Evolutionary conservation across 2,888 invertebrate species (phyloP), one percentile per base, ranked within the genome.

Genomic region (Latheticus oryzae): DNA sequence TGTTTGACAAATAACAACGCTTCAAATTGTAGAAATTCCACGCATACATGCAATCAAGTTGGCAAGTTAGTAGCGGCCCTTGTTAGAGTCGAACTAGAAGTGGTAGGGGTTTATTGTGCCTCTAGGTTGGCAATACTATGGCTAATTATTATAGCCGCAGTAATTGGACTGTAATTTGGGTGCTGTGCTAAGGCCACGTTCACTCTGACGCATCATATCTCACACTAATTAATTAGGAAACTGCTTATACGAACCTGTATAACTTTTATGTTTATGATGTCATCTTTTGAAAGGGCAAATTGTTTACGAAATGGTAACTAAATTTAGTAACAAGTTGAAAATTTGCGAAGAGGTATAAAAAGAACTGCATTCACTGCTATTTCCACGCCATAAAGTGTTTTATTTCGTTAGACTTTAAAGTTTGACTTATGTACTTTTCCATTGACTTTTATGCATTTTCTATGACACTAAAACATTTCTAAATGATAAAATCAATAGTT

Each of bases 1-100:
- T 53, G 53, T 58, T 60, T 60, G 60, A 60, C 55, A 60, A 60
- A 60, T 56, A 56, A 60, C 60, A 60, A 60, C 45, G 51, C 55
- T 52, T 60, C 51, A 50, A 60, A 60, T 60, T 52, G 55, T 47
- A 43, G 51, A 47, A 55, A 60, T 60, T 60, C 55, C 60, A 51
- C 54, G 50, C 60, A 51, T 55, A 55, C 55, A 37, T 60, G 55
- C 60, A 60, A 60, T 60, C 58, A 58, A 58, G 48, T 40, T 52
- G 47, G 47, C 38, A 35, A 51, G 42, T 45, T 50, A 37, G 15
- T 23, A 28, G 45, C 19, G 15, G 40, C n/a, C 37, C 51, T 50
- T 56, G 50, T 56, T 56, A 42, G 33, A 40, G 13, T 37, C 13
- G 40, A 55, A 15, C 38, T 40, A 37, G 54, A 24, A n/a, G 8